Conservation (phyloP, 2,888 invertebrate genomes). For the Polia nebulosa region DNA sequence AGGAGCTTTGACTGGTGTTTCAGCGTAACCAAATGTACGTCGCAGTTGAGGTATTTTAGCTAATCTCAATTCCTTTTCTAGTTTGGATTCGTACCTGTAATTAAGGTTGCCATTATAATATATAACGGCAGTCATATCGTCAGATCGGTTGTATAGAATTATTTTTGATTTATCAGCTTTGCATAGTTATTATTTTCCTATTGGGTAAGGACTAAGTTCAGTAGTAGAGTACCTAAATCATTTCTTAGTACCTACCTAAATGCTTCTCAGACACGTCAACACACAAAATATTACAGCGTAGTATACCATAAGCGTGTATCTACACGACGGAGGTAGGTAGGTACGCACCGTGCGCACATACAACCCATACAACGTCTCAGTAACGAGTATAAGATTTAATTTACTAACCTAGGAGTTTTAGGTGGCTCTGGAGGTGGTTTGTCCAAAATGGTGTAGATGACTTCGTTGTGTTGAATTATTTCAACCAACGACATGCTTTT, state of each 20-base stretch:
- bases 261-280: too few species aligned
- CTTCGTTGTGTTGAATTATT: constrained; percentile 93
- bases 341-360: too few species aligned
- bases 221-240: too few species aligned
- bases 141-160: too few species aligned
- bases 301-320: background rate
- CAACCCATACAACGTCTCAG: too few species aligned
- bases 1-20: constrained; percentile 91
- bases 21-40: constrained; percentile 93
- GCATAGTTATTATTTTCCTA: too few species aligned
- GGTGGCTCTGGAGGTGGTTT: constrained; percentile 86
- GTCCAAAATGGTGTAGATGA: constrained; percentile 91
- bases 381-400: background rate
- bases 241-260: too few species aligned
- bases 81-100: constrained; percentile 88
- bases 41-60: constrained; percentile 85
- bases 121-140: background rate
- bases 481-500: constrained; percentile 92
- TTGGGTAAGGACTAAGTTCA: too few species aligned
- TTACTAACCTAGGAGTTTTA: constrained; percentile 87
- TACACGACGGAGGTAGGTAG: background rate
- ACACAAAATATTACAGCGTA: too few species aligned
- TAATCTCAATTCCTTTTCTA: constrained; percentile 86
- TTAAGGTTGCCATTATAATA: background rate
- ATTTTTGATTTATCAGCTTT: too few species aligned